These are phyloP conservation scores for Todiramphus saurophagus DNA, from an alignment of 2,113 vertebrate species.

Conservation along the genomic window DNA sequence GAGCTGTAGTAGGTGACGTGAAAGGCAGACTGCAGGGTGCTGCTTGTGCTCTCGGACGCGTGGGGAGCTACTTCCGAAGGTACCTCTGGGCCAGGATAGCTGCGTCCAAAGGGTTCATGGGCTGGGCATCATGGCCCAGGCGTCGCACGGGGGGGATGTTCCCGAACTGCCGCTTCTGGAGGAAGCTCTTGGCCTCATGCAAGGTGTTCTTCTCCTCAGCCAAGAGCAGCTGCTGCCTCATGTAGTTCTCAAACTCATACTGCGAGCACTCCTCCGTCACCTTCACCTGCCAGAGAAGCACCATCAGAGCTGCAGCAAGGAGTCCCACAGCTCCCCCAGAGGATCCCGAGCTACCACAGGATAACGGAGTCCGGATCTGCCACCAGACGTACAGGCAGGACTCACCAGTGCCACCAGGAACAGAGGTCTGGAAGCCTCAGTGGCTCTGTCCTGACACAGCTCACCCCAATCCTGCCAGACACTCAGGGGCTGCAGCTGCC, in stretches of 20 bases:
- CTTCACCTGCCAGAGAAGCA: conserved; percentile 79
- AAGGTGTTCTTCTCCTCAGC: conserved; percentile 97
- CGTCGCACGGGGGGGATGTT: conserved; percentile 91
- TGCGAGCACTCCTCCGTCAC: conserved; percentile 95
- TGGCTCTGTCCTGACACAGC: background rate
- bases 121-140: conserved; percentile 93
- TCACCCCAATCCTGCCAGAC: background rate
- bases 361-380: background rate
- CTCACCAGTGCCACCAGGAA: background rate
- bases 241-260: conserved; percentile 99
- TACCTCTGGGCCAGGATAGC: conserved; percentile 95
- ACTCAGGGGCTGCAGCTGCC: background rate
- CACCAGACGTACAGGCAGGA: background rate
- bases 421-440: background rate
- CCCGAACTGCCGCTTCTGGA: conserved; percentile 89
- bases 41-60: conserved; percentile 3
- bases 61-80: conserved; percentile 84
- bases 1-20: conserved; percentile 57
- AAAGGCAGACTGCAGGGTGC: conserved; percentile 33
- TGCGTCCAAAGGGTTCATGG: conserved; percentile 93
- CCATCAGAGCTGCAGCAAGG: background rate
- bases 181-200: conserved; percentile 93
- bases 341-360: rapidly evolving
- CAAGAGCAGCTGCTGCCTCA: conserved; percentile 97
- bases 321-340: rapidly evolving